Base-by-base conservation (phyloP, 1,140 invertebrate genomes). In the Hylaeus anthracinus region DNA sequence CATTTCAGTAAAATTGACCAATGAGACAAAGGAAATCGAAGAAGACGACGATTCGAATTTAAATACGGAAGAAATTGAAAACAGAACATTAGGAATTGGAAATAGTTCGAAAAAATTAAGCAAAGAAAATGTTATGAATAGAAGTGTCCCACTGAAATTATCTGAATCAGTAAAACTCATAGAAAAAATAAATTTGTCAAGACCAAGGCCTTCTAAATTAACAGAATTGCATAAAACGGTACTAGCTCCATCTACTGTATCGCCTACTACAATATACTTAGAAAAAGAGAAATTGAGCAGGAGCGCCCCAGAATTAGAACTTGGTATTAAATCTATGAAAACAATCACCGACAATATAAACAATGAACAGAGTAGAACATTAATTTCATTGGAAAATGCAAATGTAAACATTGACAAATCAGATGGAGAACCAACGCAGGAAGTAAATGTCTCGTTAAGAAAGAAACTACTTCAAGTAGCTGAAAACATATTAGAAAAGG, bases 251-350 rank as follows among this genome's bases (percentile, higher is more conserved):
- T 37, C 55, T 12, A 56, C 1, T 5, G 89, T 89, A 10, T 86
- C 86, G 0, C 86, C 90, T 14, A 77, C 70, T 37, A 89, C 88
- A 2, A 90, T 89, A 41, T 79, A 79, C n/a, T 69, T 93, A 6
- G 91, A 85, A 58, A 92, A 92, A 77, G 74, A 85, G 1, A 93
- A 90, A 66, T 83, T 93, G 43, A 92, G 92, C 61, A 90, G 92
- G 1, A 88, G 86, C 5, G 83, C 89, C 43, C 92, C 92, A 51
- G 58, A 58, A 6, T 72, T 89, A 26, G 87, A 85, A 72, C 65
- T 82, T 4, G 6, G 41, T 12, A 12, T 0, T 12, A 51, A 77
- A 1, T 43, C 5, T 0, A 45, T 12, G 9, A 51, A 51, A 39
- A 63, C 39, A 60, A 26, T 37, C 15, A 65, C 41, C 26, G 5